These are phyloP conservation scores for Zaprionus gabonicus DNA, from an alignment of 1,140 invertebrate genomes.

Conservation along the genomic window DNA sequence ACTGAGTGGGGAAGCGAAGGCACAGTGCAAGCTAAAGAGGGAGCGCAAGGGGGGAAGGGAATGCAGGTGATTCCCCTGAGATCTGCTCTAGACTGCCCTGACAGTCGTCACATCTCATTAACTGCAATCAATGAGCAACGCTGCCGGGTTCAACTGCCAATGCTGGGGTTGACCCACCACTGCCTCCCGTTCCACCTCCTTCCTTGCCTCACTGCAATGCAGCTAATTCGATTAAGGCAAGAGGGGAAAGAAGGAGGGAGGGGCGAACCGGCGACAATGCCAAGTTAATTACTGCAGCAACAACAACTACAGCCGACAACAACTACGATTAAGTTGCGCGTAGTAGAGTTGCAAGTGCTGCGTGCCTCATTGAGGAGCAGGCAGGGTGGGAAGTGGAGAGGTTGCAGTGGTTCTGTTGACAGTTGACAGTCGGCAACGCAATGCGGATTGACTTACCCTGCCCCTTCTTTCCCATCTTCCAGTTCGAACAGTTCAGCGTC, in stretches of 20 bases:
- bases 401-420: not conserved
- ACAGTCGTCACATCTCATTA: constrained; percentile 63
- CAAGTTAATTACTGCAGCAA: constrained; percentile 63
- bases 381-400: too few species aligned
- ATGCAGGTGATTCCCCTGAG: not conserved
- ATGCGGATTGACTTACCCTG: not conserved
- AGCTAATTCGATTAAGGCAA: constrained; percentile 74
- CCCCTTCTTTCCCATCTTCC: not conserved
- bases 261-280: constrained; percentile 44
- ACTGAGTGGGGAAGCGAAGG: constrained; percentile 27
- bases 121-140: constrained; percentile 69
- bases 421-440: not conserved
- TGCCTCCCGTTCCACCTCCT: too few species aligned
- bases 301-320: constrained; percentile 16
- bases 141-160: constrained; percentile 7
- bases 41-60: too few species aligned
- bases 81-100: not conserved
- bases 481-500: constrained; percentile 33
- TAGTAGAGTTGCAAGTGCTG: constrained; percentile 38
- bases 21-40: too few species aligned
- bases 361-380: not conserved
- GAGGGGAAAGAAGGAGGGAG: not conserved
- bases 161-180: not conserved
- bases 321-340: constrained; percentile 29
- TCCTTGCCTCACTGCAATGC: constrained; percentile 18